Evolutionary conservation across 2,113 vertebrate genomes (phyloP).

Genomic region (Myiopsitta monachus): DNA sequence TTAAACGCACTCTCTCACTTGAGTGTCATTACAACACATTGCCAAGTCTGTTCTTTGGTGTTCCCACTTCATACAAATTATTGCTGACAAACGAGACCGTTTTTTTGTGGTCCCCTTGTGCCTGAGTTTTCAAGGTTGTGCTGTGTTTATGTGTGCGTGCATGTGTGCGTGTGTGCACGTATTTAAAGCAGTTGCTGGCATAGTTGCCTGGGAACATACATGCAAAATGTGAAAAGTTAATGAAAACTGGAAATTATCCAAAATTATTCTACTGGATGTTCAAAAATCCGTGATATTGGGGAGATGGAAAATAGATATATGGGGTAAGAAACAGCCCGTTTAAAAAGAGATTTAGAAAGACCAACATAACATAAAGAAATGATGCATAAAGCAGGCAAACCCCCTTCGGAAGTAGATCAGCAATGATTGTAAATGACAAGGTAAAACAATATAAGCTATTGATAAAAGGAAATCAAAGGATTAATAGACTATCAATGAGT

Average conservation of each 20-base stretch:
- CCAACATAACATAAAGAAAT: background rate
- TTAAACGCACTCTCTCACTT: background rate
- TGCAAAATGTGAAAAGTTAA: background rate
- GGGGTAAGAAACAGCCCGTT: background rate
- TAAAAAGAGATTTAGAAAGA: background rate
- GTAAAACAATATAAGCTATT: slow-evolving; percentile 9
- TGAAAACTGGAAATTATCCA: slow-evolving; percentile 10
- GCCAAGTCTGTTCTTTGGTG: background rate
- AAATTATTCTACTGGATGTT: background rate
- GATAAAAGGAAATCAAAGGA: slow-evolving; percentile 24
- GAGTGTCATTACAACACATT: background rate
- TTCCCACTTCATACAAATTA: background rate
- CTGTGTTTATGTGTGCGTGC: background rate
- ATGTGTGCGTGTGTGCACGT: too few species aligned
- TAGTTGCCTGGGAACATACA: background rate
- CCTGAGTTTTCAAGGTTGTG: background rate
- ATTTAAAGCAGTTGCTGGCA: background rate
- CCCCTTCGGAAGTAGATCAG: background rate
- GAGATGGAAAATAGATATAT: background rate
- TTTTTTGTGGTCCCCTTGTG: background rate
- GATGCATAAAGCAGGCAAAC: background rate
- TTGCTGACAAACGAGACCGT: fast-evolving
- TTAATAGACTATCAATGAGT: background rate
- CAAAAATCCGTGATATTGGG: background rate
- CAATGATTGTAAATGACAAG: background rate